Base-by-base conservation (phyloP, 2,113 vertebrate species). In the Phaethon lepturus region DNA sequence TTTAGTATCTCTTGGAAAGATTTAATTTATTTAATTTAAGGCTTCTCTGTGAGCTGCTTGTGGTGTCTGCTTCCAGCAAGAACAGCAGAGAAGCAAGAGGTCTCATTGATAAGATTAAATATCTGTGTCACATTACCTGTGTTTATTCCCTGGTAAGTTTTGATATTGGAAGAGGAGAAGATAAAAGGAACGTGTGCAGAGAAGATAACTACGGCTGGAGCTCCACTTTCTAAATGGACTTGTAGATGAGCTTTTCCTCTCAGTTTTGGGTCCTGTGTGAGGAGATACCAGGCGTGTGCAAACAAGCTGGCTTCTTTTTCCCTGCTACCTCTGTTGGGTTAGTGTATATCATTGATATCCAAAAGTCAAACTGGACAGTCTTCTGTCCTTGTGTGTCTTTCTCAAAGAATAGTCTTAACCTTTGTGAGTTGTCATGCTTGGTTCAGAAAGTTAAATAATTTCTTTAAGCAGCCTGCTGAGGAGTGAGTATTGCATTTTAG, bases 71-170 rank as follows among this genome's bases (percentile, higher is more conserved):
- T 47, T 80, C 62, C 71, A 78, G 80, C n/a, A 13, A 17, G 40
- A 67, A 3, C 13, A 79, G 67, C 55, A 29, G 80, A 80, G 63
- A 22, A 82, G 66, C 72, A 40, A 9, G 4, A 91, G 84, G n/a
- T 73, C n/a, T 58, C 33, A 0, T 6, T 56, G 82, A 87, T 93
- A n/a, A 50, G 47, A 58, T 95, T 74, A 49, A 83, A 10, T 62
- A 33, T 66, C 75, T 42, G 69, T 53, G 33, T 66, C 74, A 10
- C 71, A 47, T n/a, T 35, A 47, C 86, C 77, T 78, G 40, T 33
- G 38, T 69, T 83, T 74, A 9, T 90, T 74, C 69, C 63, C 95
- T 92, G 95, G 52, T 59, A 22, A 22, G n/a, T 74, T 92, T 74
- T 67, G 95, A 76, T 94, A 60, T 0, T 86, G 86, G 45, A 49